A percentile compares a stretch with the other conserved stretches of the same genome.
Evolutionary conservation across 2,797 vertebrate species (phyloP).

Genomic region (Austrolebias charrua): DNA sequence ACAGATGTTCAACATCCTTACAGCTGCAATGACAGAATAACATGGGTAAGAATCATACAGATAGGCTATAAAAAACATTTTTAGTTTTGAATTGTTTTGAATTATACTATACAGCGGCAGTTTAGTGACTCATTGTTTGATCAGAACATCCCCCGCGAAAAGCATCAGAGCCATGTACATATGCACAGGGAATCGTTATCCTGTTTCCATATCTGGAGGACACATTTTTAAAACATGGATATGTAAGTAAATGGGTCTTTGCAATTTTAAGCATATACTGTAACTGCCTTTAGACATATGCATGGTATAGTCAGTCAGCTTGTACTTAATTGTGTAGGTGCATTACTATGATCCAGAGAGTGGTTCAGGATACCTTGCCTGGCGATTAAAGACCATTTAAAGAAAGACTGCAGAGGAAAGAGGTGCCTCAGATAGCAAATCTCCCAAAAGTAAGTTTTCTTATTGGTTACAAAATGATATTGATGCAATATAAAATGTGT

Average conservation of each 20-base stretch:
- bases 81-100: not conserved
- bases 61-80: not conserved
- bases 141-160: not conserved
- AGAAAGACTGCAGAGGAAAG: slow-evolving; percentile 33
- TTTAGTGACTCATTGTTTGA: not conserved
- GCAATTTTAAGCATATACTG: no score
- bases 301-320: no score
- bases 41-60: slow-evolving; percentile 1
- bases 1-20: slow-evolving; percentile 1
- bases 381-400: slow-evolving; percentile 37
- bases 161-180: not conserved
- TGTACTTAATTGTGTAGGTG: slow-evolving; percentile 21
- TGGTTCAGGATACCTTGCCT: slow-evolving; percentile 4
- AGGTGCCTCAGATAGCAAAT: slow-evolving; percentile 2
- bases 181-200: no score
- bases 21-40: not conserved
- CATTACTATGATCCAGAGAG: slow-evolving; percentile 29
- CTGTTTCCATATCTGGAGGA: not conserved
- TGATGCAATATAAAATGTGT: not conserved
- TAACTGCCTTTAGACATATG: no score
- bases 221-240: slow-evolving; percentile 6
- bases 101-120: not conserved
- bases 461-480: not conserved
- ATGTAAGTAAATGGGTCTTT: slow-evolving; percentile 2
- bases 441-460: not conserved